Evolutionary conservation across 1,140 invertebrate genomes (phyloP), one percentile per base, ranked within the genome.

Genomic region (Ericerus pela): DNA sequence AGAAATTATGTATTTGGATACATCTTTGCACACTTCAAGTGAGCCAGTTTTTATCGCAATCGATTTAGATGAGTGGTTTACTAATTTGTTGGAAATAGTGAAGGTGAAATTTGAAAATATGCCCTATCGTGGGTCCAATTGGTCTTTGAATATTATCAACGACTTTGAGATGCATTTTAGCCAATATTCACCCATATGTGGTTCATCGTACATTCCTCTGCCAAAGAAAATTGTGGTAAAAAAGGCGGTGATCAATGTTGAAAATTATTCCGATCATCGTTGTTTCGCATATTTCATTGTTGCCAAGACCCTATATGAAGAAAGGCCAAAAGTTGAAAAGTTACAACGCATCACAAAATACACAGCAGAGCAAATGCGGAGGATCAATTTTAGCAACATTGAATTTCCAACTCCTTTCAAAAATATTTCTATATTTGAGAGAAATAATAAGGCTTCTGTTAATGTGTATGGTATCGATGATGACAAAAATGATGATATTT

Each of bases 221-320:
- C 51, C 51, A 4, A 2, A 2, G 2, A 29, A 5, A 10, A 29
- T 53, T 14, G 10, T 29, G 5, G n/a, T 11, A 14, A 53, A n/a
- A 29, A 27, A 53, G n/a, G 51, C 51, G 10, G 51, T 53, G 16
- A 27, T 53, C 6, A 53, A 53, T 53, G 27, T 53, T 12, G 10
- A 29, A n/a, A 53, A 53, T 29, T 5, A 22, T 6, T 5, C 4
- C 37, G 51, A 53, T 30, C 28, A 53, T 29, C 16, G 16, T 5
- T 53, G 51, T 30, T 53, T 53, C 18, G 28, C 24, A 3, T 53
- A 28, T 14, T 26, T 14, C 6, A 29, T 53, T 4, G 14, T 53
- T n/a, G 2, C 24, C 20, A 27, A 20, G 16, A 16, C 16, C n/a
- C 16, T 22, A 4, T 14, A 16, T 26, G 43, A 14, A 4, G 30